Evolutionary conservation across 1,140 invertebrate genomes (phyloP).

Genomic region (Leptopilina clavipes): DNA sequence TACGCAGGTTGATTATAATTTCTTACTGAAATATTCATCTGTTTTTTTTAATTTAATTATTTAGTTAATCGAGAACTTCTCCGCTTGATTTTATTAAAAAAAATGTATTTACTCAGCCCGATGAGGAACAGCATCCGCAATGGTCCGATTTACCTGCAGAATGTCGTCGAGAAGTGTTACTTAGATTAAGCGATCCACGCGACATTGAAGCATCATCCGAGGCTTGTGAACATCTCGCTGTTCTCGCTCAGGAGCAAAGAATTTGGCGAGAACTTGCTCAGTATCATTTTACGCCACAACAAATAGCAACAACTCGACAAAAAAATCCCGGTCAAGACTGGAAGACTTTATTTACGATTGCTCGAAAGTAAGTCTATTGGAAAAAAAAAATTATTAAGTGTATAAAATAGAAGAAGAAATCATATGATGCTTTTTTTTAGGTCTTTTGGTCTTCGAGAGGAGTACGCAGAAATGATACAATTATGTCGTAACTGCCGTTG

Average conservation of each 20-base stretch:
- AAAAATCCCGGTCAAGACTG: conserved; percentile 78
- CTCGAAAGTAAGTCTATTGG: conserved; percentile 68
- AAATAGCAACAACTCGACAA: conserved; percentile 80
- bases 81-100: too few relatives aligned
- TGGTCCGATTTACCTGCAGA: conserved; percentile 94
- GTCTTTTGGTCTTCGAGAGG: conserved; percentile 91
- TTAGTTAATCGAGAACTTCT: too few relatives aligned
- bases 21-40: conserved; percentile 1
- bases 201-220: conserved; percentile 85
- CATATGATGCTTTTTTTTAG: conserved; percentile 77
- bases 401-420: too few relatives aligned
- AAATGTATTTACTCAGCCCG: conserved; percentile 78
- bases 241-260: conserved; percentile 89
- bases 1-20: conserved; percentile 76
- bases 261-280: conserved; percentile 93
- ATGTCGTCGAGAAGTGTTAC: conserved; percentile 92
- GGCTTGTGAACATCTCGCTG: conserved; percentile 82
- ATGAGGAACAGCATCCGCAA: conserved; percentile 87
- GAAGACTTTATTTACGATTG: conserved; percentile 72
- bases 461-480: conserved; percentile 96
- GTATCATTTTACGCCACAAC: conserved; percentile 93
- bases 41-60: too few relatives aligned
- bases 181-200: conserved; percentile 92
- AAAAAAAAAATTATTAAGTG: too few relatives aligned
- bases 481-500: conserved; percentile 96